phyloP scores from a whole-genome alignment of 1,140 invertebrate species.

The Patella vulgata region DNA sequence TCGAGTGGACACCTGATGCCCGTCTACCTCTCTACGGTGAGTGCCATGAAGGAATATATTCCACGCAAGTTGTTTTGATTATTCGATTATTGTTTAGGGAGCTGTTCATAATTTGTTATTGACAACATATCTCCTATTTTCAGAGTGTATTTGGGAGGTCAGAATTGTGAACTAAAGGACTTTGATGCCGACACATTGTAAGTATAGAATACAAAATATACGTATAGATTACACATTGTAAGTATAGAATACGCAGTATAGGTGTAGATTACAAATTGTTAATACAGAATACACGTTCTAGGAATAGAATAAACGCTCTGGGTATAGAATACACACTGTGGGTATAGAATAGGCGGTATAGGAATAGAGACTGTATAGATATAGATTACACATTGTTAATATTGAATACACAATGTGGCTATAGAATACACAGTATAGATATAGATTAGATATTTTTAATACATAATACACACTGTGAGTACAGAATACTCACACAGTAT shows the following conservation, averaged over 20 bases:
- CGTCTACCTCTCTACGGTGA: neutral
- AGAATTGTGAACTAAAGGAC: constrained; percentile 35
- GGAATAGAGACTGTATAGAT: constrained; percentile 1
- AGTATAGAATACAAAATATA: constrained; percentile 12
- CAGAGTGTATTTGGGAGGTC: constrained; percentile 35
- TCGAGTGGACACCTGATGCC: neutral
- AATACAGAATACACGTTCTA: neutral
- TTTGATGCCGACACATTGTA: constrained; percentile 25
- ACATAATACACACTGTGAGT: too few species aligned
- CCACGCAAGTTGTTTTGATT: neutral
- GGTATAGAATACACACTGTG: neutral
- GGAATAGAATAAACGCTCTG: neutral
- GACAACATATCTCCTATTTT: neutral
- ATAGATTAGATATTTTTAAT: too few species aligned
- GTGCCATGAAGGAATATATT: neutral
- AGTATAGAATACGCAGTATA: neutral
- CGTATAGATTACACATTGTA: neutral
- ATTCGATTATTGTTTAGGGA: neutral
- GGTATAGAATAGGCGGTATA: neutral
- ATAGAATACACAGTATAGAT: too few species aligned
- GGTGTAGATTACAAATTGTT: neutral
- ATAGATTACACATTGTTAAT: too few species aligned
- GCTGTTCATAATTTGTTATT: neutral
- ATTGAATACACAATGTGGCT: too few species aligned
- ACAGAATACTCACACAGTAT: too few species aligned